A percentile compares a stretch with the other conserved stretches of the same genome.
Evolutionary conservation across 2,113 vertebrate genomes (phyloP).

Genomic region (Phrynocephalus versicolor): DNA sequence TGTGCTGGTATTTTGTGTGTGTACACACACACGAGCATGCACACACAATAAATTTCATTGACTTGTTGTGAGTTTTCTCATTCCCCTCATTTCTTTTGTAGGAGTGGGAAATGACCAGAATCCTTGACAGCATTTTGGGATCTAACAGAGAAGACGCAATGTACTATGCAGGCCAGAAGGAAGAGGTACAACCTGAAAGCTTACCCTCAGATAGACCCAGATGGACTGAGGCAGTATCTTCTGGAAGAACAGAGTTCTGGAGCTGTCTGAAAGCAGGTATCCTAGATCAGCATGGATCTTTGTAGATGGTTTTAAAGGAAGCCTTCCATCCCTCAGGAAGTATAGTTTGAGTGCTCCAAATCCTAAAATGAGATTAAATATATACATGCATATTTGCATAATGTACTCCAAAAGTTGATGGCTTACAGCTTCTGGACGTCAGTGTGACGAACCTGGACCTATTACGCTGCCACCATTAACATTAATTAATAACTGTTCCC

Average conservation of each 20-base stretch:
- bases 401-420: background rate
- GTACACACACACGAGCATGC: too few relatives aligned
- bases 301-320: background rate
- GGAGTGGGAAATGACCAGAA: conserved; percentile 63
- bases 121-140: conserved; percentile 53
- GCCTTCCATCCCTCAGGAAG: too few relatives aligned
- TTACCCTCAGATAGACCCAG: conserved; percentile 53
- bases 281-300: background rate
- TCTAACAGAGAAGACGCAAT: conserved; percentile 58
- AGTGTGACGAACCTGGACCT: too few relatives aligned
- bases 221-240: conserved; percentile 48
- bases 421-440: background rate
- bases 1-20: background rate
- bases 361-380: background rate
- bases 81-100: conserved; percentile 42
- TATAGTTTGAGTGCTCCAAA: background rate
- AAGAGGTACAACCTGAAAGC: conserved; percentile 34
- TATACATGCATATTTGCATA: background rate
- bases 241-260: conserved; percentile 52
- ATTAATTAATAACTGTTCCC: too few relatives aligned
- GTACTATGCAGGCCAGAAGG: conserved; percentile 55
- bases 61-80: conserved; percentile 6
- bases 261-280: conserved; percentile 1
- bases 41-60: too few relatives aligned
- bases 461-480: too few relatives aligned